Base-by-base conservation (phyloP, 2,113 vertebrate genomes). In the Cettia cetti region DNA sequence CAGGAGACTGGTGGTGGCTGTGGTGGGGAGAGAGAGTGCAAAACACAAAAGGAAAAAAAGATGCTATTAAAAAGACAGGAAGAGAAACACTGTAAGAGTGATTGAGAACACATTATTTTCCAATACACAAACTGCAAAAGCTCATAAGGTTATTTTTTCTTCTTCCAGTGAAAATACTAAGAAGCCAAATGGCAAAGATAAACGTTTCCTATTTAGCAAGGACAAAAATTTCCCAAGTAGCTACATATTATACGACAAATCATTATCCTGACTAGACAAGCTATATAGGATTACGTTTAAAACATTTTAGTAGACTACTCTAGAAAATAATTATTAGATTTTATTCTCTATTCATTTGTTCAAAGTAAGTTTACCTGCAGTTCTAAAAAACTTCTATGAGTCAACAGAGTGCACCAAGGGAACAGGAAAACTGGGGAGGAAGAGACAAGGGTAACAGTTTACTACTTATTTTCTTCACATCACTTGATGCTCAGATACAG, bases 91-190 rank as follows among this genome's bases (percentile, higher is more conserved):
- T 82, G 50, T 65, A 66, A 26, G 61, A 71, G 66, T 40, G 84
- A 93, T 87, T 94, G 87, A 92, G 84, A 86, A 89, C 81, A 86
- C 60, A 33, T 95, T 85, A 76, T 90, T 95, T 91, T 93, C 78
- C 90, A 93, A 89, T 28, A 89, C 65, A 96, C 44, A 68, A 75
- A 91, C 81, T 40, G 81, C 65, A 83, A 87, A 94, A 90, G 52
- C 52, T 3, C 72, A 63, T 27, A 42, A 68, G 56, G 31, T 59
- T 80, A 33, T 81, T 90, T 85, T 61, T 84, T 39, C 82, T 82
- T 66, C 84, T 89, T 80, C 86, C 84, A 95, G 42, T 40, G 45
- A 92, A 92, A 94, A 94, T 24, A 86, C 2, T 33, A 44, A 27
- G 64, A 61, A 82, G 80, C 69, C 79, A 94, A 93, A 89, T 52